Base-by-base conservation (phyloP, 1,140 invertebrate species). In the Hesperophylax magnus region DNA sequence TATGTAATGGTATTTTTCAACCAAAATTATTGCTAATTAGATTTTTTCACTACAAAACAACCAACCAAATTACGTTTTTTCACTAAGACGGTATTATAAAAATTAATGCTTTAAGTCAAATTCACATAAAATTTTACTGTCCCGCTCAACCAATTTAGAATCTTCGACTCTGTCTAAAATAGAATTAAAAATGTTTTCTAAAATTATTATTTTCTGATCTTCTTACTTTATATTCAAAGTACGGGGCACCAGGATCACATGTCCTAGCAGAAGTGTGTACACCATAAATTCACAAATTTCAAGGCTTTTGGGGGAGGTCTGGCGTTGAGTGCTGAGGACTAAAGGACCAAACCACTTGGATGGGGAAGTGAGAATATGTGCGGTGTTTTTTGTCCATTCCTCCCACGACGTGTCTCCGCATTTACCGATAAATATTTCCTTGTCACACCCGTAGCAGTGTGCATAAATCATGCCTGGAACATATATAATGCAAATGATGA, bases 301-400 rank as follows among this genome's bases (percentile, higher is more conserved):
- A 14, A 47, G 39, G 69, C 69, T 72, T 72, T 18, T 72, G 69
- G 34, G 8, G n/a, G 47, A 53, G 47, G n/a, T 39, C 18, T 53
- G 69, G 69, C 47, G 69, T 24, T 53, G 69, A 72, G 69, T 72
- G 47, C n/a, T n/a, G 20, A 72, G 53, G 39, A 22, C n/a, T 22
- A 15, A 39, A 39, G 65, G 14, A 17, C n/a, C 17, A 65, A 22
- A 20, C n/a, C 22, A 4, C 18, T 56, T 20, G 60, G 5, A 9
- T 20, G 6, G 7, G 27, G 17, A 15, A 27, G 20, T 65, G 27
- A 69, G 65, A 14, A 53, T 52, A 47, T 72, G 69, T 72, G 69
- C 39, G 69, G 24, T 72, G 69, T 72, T 72, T 72, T 65, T 72
- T 72, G 69, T 72, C 69, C 69, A 72, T 72, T 72, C 69, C 69